A percentile compares a stretch with the other conserved stretches of the same genome.
These are phyloP conservation scores for Tragelaphus oryx DNA, from an alignment of 2,797 vertebrate genomes.

Conservation along the genomic window DNA sequence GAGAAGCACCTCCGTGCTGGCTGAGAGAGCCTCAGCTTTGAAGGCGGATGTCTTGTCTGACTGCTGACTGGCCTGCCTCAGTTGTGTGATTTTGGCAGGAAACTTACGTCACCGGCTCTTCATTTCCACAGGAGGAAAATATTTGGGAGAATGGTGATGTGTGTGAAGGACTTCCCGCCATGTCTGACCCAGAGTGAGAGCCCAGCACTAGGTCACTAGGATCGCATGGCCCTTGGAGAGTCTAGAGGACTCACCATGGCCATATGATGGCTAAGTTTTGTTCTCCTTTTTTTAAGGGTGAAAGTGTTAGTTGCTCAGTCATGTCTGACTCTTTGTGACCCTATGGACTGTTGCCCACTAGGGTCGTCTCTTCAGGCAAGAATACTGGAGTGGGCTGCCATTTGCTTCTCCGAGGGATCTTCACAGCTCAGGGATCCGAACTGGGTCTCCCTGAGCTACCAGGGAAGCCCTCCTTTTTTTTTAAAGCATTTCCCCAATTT, in stretches of 20 bases:
- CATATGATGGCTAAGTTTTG: too few species aligned
- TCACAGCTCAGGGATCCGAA: neutral
- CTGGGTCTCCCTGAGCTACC: neutral
- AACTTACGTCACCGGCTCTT: rapidly evolving
- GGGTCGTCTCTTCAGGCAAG: neutral
- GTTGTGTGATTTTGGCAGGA: neutral
- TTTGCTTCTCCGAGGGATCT: neutral
- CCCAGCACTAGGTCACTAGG: rapidly evolving
- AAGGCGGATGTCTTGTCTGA: rapidly evolving
- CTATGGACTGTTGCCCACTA: neutral
- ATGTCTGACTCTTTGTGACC: neutral
- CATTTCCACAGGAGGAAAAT: neutral
- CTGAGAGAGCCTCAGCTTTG: neutral
- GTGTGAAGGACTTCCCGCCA: neutral
- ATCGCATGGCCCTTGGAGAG: rapidly evolving
- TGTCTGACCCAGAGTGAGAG: rapidly evolving
- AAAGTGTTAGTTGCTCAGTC: neutral
- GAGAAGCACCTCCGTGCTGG: rapidly evolving
- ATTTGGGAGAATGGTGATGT: too few species aligned
- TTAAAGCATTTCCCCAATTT: neutral
- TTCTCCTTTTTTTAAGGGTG: neutral
- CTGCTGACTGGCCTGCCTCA: too few species aligned
- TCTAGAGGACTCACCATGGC: too few species aligned
- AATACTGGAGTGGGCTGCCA: neutral
- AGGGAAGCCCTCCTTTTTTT: neutral